Conservation (phyloP, 2,797 vertebrate species). For the Onychomys arenicola region DNA sequence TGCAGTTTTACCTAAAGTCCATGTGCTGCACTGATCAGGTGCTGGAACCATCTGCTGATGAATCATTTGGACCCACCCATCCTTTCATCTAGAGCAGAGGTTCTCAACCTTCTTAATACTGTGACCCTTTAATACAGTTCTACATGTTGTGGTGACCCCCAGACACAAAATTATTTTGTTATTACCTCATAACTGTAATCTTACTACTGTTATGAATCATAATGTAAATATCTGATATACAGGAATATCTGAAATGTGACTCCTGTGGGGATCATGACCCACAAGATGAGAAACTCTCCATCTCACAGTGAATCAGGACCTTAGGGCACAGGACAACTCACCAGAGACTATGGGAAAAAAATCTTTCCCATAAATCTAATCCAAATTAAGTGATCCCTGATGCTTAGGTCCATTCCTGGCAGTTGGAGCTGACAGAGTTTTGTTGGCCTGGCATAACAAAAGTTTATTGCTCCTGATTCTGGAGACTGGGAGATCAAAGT, state of each 20-base stretch:
- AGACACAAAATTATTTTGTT: too few species aligned
- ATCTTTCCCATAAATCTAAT: accelerated
- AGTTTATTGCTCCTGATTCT: background rate
- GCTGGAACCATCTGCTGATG: accelerated
- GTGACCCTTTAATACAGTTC: background rate
- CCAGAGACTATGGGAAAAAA: background rate
- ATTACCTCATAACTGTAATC: background rate
- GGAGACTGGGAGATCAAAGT: background rate
- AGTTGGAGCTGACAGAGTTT: background rate
- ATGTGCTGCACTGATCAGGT: accelerated
- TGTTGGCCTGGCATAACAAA: background rate
- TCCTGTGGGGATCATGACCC: background rate
- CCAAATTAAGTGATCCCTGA: background rate
- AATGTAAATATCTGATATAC: background rate
- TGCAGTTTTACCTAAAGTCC: background rate
- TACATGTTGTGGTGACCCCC: background rate
- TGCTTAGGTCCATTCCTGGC: accelerated
- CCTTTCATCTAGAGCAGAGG: too few species aligned
- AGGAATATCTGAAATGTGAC: background rate
- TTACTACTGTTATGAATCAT: background rate
- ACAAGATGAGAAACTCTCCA: background rate
- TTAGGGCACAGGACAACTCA: background rate
- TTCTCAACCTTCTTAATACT: background rate
- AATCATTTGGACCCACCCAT: accelerated
- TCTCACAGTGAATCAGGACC: too few species aligned